Conservation (phyloP, 2,797 vertebrate genomes). For the Cynodonichthys magdalenae region DNA sequence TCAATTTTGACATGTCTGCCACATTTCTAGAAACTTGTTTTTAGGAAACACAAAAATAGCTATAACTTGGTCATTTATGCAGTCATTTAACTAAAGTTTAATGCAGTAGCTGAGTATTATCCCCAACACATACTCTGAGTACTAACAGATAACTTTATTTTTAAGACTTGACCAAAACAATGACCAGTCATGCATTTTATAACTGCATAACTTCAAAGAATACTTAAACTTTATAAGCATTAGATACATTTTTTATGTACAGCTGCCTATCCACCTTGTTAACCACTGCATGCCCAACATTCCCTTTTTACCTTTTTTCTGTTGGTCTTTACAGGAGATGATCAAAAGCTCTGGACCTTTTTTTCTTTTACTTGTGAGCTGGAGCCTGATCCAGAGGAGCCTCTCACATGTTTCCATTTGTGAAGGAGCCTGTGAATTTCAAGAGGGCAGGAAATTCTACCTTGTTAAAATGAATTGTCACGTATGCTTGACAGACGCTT, state of each 20-base stretch:
- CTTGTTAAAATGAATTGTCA: constrained; percentile 77
- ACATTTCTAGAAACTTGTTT: too few relatives aligned
- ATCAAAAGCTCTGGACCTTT: constrained; percentile 68
- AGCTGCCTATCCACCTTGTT: constrained; percentile 18
- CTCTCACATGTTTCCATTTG: constrained; percentile 78
- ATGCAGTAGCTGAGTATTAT: too few relatives aligned
- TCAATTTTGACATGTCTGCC: too few relatives aligned
- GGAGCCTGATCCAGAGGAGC: constrained; percentile 51
- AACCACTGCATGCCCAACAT: constrained; percentile 56
- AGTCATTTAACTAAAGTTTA: too few relatives aligned
- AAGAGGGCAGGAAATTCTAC: constrained; percentile 61
- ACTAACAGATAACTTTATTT: too few relatives aligned
- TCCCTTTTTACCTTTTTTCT: constrained; percentile 63
- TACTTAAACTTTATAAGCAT: background rate
- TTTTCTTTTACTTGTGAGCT: constrained; percentile 62
- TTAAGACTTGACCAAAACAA: too few relatives aligned
- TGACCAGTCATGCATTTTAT: too few relatives aligned
- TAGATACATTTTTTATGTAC: background rate
- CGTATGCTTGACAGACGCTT: constrained; percentile 77
- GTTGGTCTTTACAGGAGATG: constrained; percentile 58
- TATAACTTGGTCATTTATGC: too few relatives aligned
- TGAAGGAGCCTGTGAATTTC: constrained; percentile 52
- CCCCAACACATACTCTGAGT: too few relatives aligned
- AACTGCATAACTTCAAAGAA: too few relatives aligned
- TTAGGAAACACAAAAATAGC: too few relatives aligned